A percentile compares a stretch with the other conserved stretches of the same genome.
Evolutionary conservation across 2,797 vertebrate genomes (phyloP).

Genomic region (Premnoplex brunnescens): DNA sequence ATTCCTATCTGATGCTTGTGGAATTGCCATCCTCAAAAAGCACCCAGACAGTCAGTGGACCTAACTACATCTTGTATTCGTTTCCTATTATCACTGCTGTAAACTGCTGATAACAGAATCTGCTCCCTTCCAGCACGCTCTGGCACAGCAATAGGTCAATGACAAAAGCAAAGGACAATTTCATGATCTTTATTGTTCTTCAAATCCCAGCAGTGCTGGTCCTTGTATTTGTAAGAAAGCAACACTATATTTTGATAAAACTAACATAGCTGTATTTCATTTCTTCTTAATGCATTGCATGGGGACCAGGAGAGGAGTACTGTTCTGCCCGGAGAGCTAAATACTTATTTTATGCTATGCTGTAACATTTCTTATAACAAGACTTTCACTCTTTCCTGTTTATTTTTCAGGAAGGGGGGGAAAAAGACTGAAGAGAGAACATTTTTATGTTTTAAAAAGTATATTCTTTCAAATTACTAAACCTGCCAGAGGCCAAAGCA

Average conservation of each 20-base stretch:
- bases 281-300: not conserved
- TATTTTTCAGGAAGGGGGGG: not conserved
- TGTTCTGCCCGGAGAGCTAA: not conserved
- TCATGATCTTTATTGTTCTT: not conserved
- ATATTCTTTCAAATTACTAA: not conserved
- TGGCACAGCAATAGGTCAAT: not conserved
- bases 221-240: not conserved
- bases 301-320: not conserved
- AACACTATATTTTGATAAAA: not conserved
- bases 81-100: not conserved
- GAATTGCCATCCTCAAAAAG: not conserved
- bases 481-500: not conserved
- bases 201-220: not conserved
- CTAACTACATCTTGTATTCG: not conserved
- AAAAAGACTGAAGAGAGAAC: not conserved
- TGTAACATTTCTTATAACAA: not conserved
- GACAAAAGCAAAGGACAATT: slow-evolving; percentile 9
- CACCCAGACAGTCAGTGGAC: not conserved
- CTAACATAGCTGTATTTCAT: not conserved
- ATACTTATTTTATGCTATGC: not conserved
- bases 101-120: not conserved
- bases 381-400: not conserved
- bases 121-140: not conserved
- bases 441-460: not conserved
- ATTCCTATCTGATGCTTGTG: not conserved